Evolutionary conservation across 2,113 vertebrate species (phyloP).

Genomic region (Phaethornis superciliosus): DNA sequence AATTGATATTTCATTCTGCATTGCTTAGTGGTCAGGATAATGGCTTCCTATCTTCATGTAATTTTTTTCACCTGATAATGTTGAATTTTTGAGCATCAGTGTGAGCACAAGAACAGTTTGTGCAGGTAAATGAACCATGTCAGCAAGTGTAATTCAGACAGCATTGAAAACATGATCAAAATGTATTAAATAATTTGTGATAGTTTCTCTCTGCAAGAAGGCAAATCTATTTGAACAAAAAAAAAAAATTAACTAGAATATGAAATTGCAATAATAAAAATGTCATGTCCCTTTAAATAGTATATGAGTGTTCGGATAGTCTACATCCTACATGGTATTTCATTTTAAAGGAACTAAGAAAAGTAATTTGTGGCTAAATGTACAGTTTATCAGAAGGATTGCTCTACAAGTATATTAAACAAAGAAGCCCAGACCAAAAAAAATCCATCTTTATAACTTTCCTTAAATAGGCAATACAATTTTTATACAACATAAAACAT

Average conservation of each 20-base stretch:
- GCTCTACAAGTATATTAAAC: conserved; percentile 19
- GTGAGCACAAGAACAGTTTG: conserved; percentile 50
- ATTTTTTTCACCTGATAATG: conserved; percentile 53
- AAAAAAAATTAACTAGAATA: conserved; percentile 13
- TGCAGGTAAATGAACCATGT: conserved; percentile 62
- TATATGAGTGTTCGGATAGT: conserved; percentile 9
- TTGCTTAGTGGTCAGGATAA: conserved; percentile 64
- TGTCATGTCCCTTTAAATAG: conserved; percentile 51
- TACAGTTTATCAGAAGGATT: conserved; percentile 17
- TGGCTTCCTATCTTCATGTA: conserved; percentile 16
- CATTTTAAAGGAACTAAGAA: not conserved
- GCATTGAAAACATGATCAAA: conserved; percentile 55
- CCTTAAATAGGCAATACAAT: conserved; percentile 22
- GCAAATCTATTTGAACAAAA: conserved; percentile 42
- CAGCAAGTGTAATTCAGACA: conserved; percentile 51
- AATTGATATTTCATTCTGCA: conserved; percentile 50
- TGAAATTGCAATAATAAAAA: conserved; percentile 48
- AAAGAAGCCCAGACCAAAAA: not conserved
- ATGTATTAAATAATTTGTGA: conserved; percentile 55
- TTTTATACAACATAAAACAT: conserved; percentile 11
- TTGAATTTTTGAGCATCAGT: conserved; percentile 38
- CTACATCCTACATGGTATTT: conserved; percentile 26
- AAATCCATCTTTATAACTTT: not conserved
- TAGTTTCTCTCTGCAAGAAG: conserved; percentile 28
- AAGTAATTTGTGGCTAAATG: not conserved